Evolutionary conservation across 2,113 vertebrate species (phyloP), one percentile per base, ranked within the genome.

Genomic region (Spermophilus dauricus): DNA sequence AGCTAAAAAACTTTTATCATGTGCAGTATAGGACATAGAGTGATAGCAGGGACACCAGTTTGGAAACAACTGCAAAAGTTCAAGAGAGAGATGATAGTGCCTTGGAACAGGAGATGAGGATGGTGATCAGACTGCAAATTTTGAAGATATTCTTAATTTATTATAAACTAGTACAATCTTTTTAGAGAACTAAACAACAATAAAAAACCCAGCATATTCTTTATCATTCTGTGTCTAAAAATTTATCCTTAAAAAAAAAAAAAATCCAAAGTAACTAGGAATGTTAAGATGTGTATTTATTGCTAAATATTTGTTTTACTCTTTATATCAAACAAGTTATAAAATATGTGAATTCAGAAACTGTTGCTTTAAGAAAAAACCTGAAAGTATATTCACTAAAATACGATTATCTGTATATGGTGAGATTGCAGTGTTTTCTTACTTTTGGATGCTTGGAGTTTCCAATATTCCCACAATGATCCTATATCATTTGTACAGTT

Each of bases 181-280:
- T 83, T 83, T 8, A 58, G 37, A 77, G 17, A 86, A 89, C 18
- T 73, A 37, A 58, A 37, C 42, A 84, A 84, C 34, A 72, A 61
- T 2, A 26, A 24, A 9, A 63, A 86, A 86, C 16, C 22, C n/a
- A 61, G n/a, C 37, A 58, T 24, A 39, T 65, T 89, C 39, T 56
- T 85, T 72, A 80, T 81, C 48, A 69, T 76, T 94, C 14, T 78
- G 34, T 8, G 80, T 4, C 26, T 61, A 84, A 56, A 9, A 87
- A 93, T 96, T 56, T 95, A n/a, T 72, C 56, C 72, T 32, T 42
- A 14, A 81, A 80, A 86, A 90, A 45, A 45, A 45, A 45, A n/a
- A n/a, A n/a, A 45, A 97, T 90, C 7, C 7, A 20, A 56, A 88
- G 42, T 80, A 92, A 80, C 42, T 16, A 87, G 93, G 96, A 87